phyloP scores from a whole-genome alignment of 2,797 vertebrate genomes.

The Malurus leucopterus region DNA sequence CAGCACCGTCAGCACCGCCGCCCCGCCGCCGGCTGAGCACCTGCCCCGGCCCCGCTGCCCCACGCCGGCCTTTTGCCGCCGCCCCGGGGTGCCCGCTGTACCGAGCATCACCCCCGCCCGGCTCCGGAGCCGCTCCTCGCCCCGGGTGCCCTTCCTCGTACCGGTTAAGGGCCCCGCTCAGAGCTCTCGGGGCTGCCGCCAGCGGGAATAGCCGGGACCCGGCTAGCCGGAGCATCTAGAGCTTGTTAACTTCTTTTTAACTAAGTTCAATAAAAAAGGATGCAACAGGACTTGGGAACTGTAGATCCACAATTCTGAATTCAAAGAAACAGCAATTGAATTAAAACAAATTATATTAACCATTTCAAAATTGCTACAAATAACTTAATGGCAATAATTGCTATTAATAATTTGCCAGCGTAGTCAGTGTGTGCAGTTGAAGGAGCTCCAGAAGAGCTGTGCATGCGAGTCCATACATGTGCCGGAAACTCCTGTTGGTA shows the following conservation, averaged over 20 bases:
- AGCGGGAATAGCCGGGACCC: not conserved
- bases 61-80: not conserved
- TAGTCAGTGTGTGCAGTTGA: not conserved
- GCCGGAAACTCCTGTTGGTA: not conserved
- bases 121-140: no score
- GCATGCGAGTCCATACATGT: rapidly evolving
- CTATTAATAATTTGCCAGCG: not conserved
- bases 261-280: not conserved
- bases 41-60: not conserved
- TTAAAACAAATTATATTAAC: not conserved
- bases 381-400: not conserved
- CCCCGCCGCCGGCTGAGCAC: not conserved
- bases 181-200: slow-evolving; percentile 57
- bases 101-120: not conserved
- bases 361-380: not conserved
- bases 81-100: no score
- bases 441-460: not conserved
- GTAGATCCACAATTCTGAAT: not conserved
- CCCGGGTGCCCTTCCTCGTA: not conserved
- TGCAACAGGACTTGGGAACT: not conserved
- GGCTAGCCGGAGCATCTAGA: not conserved
- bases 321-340: not conserved
- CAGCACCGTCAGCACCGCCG: slow-evolving; percentile 73
- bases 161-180: rapidly evolving
- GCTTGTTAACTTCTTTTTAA: not conserved